Percentiles rank a stretch among this genome's conserved stretches.
phyloP scores from a whole-genome alignment of 2,888 invertebrate species.

The Coelinius sp. region DNA sequence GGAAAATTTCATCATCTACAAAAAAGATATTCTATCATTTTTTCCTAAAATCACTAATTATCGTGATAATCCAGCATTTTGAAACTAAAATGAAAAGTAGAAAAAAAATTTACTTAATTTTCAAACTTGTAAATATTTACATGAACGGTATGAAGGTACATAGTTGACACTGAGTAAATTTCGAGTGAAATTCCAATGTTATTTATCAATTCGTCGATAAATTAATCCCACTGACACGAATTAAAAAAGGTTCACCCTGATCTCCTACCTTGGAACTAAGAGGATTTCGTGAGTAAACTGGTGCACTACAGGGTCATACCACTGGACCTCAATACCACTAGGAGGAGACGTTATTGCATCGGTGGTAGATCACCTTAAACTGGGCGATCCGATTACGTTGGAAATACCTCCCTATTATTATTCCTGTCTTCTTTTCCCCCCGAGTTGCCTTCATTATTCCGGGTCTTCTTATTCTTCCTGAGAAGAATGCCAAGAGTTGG shows the following conservation, averaged over 20 bases:
- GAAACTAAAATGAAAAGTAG: no score
- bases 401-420: not conserved
- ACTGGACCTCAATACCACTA: not conserved
- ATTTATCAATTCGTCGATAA: not conserved
- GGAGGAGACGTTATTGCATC: not conserved
- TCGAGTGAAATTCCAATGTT: not conserved
- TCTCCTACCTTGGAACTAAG: not conserved
- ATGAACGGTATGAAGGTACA: no score
- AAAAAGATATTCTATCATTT: no score
- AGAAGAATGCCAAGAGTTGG: not conserved
- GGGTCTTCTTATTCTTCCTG: not conserved
- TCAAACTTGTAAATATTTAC: no score
- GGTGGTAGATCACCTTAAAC: conserved; percentile 3
- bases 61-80: no score
- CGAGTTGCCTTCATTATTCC: not conserved
- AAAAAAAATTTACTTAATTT: no score
- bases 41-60: no score
- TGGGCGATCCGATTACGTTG: conserved; percentile 12
- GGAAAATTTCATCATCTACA: no score
- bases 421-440: not conserved
- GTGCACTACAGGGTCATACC: not conserved
- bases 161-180: not conserved
- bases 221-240: not conserved
- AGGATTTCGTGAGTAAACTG: conserved; percentile 19
- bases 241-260: not conserved